Conservation (phyloP, 2,113 vertebrate species). For the Ceratotherium simum region DNA sequence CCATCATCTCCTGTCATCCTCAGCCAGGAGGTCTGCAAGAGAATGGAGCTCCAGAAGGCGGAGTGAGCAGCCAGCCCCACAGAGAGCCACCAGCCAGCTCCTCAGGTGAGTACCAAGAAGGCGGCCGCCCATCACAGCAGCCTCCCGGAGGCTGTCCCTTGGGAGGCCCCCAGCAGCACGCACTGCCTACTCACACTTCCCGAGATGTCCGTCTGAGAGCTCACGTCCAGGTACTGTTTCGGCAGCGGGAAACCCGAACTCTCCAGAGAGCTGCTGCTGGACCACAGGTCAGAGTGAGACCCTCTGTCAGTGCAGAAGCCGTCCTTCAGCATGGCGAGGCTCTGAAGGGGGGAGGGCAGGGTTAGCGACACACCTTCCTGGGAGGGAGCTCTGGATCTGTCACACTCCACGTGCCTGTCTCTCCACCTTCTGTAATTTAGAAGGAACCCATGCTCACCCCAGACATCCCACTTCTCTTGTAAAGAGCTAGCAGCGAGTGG, state of each 20-base stretch:
- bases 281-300: slow-evolving; percentile 95
- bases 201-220: slow-evolving; percentile 96
- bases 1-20: no score
- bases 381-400: background rate
- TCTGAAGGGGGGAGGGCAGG: slow-evolving; percentile 85
- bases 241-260: slow-evolving; percentile 89
- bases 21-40: background rate
- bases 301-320: slow-evolving; percentile 92
- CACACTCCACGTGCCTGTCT: accelerated
- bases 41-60: background rate
- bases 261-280: slow-evolving; percentile 91
- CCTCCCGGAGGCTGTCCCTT: accelerated
- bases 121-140: accelerated
- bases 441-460: background rate
- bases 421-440: background rate
- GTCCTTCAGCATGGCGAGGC: slow-evolving; percentile 95
- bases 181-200: slow-evolving; percentile 90
- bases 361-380: background rate
- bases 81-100: background rate
- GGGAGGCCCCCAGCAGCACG: accelerated
- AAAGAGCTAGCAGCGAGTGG: background rate
- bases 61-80: background rate
- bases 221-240: slow-evolving; percentile 93
- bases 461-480: no score
- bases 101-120: background rate